Evolutionary conservation across 1,140 invertebrate genomes (phyloP).

Genomic region (Lineus longissimus): DNA sequence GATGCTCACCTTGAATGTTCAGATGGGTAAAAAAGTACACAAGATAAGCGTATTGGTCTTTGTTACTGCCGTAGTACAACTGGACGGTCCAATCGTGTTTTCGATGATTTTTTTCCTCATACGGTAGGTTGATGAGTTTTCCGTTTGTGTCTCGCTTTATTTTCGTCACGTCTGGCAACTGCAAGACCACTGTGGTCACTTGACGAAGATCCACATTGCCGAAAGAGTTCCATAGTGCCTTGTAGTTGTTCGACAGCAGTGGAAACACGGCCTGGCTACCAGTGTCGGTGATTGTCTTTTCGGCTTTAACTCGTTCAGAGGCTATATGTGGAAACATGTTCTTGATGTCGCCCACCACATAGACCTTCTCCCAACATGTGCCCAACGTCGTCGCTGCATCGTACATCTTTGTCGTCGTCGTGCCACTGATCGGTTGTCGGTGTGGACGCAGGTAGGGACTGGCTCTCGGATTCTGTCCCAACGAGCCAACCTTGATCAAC

Average conservation of each 20-base stretch:
- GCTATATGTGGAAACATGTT: neutral
- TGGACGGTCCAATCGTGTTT: neutral
- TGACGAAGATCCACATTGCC: neutral
- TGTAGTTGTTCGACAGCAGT: neutral
- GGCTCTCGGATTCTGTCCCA: neutral
- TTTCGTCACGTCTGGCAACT: neutral
- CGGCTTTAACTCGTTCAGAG: neutral
- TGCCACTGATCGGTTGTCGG: neutral
- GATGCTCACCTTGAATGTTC: no score
- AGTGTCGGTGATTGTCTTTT: neutral
- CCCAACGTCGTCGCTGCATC: neutral
- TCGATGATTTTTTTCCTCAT: neutral
- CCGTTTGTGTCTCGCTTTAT: neutral
- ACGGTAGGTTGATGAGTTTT: neutral
- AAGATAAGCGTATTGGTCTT: neutral
- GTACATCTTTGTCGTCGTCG: neutral
- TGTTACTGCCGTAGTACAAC: neutral
- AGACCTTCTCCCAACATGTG: neutral
- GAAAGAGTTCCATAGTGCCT: neutral
- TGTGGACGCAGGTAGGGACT: neutral
- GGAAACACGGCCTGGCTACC: neutral
- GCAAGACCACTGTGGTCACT: neutral
- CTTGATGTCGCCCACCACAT: neutral
- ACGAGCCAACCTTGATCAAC: neutral
- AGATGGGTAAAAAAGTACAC: no score